Percentiles rank a stretch among this genome's conserved stretches.
These are phyloP conservation scores for Psephotus haematonotus DNA, from an alignment of 2,113 vertebrate species.

Conservation along the genomic window DNA sequence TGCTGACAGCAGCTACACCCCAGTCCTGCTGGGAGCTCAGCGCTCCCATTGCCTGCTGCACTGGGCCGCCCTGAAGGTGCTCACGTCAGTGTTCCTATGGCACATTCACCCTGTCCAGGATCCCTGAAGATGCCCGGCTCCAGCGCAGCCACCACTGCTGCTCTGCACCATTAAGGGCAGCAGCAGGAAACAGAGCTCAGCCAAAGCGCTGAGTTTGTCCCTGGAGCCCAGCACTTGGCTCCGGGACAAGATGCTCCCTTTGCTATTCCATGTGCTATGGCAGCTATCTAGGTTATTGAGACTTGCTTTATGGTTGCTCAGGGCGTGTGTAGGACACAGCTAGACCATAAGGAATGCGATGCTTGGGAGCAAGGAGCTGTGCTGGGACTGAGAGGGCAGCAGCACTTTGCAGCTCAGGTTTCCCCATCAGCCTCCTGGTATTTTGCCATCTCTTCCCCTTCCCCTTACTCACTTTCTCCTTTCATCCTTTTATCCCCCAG, in stretches of 20 bases:
- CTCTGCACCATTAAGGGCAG: not conserved
- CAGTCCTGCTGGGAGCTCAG: not conserved
- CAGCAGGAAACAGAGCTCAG: not conserved
- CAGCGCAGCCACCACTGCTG: not conserved
- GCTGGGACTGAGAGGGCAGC: not conserved
- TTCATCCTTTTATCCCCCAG: not conserved
- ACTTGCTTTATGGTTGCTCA: rapidly evolving
- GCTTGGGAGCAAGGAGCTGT: not conserved
- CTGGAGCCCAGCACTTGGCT: not conserved
- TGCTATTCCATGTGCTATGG: rapidly evolving
- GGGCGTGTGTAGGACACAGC: rapidly evolving
- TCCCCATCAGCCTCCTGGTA: not conserved
- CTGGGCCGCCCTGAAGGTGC: not conserved
- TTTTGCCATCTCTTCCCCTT: not conserved
- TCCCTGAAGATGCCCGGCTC: not conserved
- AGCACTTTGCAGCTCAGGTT: not conserved
- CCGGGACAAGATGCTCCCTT: rapidly evolving
- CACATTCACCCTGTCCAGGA: not conserved
- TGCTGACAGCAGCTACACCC: not conserved
- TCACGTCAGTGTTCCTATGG: not conserved
- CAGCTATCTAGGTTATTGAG: not conserved
- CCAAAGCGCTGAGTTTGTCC: not conserved
- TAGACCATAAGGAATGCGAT: rapidly evolving
- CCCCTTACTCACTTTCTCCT: not conserved
- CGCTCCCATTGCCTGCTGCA: not conserved